Percentiles rank a stretch among this genome's conserved stretches.
Evolutionary conservation across 2,888 invertebrate species (phyloP).

Genomic region (Chironomus riparius): DNA sequence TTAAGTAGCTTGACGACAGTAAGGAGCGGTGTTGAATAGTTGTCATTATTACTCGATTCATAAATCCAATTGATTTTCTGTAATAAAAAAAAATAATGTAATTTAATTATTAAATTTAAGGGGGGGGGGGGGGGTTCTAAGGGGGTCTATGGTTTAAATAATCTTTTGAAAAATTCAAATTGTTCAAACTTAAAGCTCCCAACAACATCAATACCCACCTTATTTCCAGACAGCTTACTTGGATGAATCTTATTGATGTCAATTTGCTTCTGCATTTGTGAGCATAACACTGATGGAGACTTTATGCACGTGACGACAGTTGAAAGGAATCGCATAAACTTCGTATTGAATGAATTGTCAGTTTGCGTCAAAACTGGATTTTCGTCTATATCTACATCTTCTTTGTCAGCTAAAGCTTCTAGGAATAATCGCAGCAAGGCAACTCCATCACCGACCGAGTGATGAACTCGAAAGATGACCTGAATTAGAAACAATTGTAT

Average conservation of each 20-base stretch:
- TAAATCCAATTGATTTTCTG: constrained; percentile 38
- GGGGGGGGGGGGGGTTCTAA: too few relatives aligned
- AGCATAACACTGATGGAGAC: background rate
- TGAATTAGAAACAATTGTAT: constrained; percentile 32
- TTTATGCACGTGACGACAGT: background rate
- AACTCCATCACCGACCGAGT: constrained; percentile 48
- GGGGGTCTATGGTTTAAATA: too few relatives aligned
- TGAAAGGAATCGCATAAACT: background rate
- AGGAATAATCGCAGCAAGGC: constrained; percentile 45
- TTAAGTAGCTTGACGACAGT: constrained; percentile 40
- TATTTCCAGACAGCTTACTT: constrained; percentile 41
- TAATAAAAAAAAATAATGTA: background rate
- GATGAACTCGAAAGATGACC: constrained; percentile 48
- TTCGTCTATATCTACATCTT: background rate
- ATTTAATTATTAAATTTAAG: background rate
- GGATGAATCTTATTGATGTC: constrained; percentile 45
- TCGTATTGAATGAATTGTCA: background rate
- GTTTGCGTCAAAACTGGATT: background rate
- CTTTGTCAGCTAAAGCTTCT: constrained; percentile 42
- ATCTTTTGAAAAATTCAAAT: too few relatives aligned
- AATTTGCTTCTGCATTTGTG: constrained; percentile 29
- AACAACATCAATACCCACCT: constrained; percentile 30
- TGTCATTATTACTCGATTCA: constrained; percentile 30
- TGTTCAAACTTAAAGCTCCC: too few relatives aligned
- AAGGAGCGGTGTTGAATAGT: constrained; percentile 37